Base-by-base conservation (phyloP, 2,888 invertebrate species). In the Drosophila phalerata region DNA sequence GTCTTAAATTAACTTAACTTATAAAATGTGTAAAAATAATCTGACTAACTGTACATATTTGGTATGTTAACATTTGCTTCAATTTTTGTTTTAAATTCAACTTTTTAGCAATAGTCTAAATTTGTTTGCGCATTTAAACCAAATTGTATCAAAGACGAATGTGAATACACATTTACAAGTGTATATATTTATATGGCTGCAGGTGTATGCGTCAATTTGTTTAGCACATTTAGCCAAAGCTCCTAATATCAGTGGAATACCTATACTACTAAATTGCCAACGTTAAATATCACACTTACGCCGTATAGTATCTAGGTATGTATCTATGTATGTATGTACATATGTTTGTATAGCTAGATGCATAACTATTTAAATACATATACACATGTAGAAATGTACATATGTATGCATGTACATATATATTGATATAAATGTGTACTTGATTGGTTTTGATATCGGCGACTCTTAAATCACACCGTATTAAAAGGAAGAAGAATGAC, bases 271-370 rank as follows among this genome's bases (percentile, higher is more conserved):
- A 51, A 64, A 40, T 56, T 56, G 52, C 30, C 19, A 73, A 40
- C 22, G 65, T 47, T 64, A 72, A 73, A 73, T 47, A 57, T 66
- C 52, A 47, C 37, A 51, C 52, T 40, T 40, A 19, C 53, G 40
- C 53, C 38, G 25, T 28, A 15, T 40, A 38, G 51, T 10, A 30
- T 15, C 13, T 38, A 30, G 15, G 3, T 43, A 40, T 30, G 40
- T 25, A 55, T 15, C 13, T 38, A 30, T 19, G 3, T 43, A 40
- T 30, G 40, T 25, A 55, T 30, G 5, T 9, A 28, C 6, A 32
- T 9, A 28, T 9, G 30, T 25, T n/a, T 32, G 28, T 2, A 9
- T 34, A 47, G 11, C 47, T 15, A 47, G 28, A 17, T 38, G 25
- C 30, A 38, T 15, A 17, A n/a, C 9, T n/a, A 38, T 48, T 9